Evolutionary conservation across 2,797 vertebrate species (phyloP), one percentile per base, ranked within the genome.

Genomic region (Neomorphus geoffroyi): DNA sequence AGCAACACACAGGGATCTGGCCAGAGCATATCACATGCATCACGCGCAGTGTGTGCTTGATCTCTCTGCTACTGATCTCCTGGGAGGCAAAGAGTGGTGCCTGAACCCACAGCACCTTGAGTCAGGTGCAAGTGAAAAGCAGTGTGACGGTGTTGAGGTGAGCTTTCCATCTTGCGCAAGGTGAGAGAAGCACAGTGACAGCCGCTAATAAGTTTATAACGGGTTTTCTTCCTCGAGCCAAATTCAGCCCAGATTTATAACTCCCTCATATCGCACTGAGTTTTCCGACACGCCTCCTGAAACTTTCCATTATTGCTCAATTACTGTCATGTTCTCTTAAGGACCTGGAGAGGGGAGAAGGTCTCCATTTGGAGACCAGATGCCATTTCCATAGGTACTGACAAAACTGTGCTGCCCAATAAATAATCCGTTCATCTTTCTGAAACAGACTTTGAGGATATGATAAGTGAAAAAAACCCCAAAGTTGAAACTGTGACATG

Each of bases 241-340:
- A 89, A 94, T 43, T 58, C 85, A 91, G 85, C 65, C 77, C 92
- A 90, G 94, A 93, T 93, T 96, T 95, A 93, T 27, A 93, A 90
- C 86, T 80, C 74, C 73, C 74, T 86, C 81, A 61, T 2, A 78
- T 10, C 45, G 9, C 86, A 92, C 84, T 92, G 90, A 95, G 95
- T 93, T 91, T 86, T 60, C 92, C 6, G 3, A 91, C 93, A 83
- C 96, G 89, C 91, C 86, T 95, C 93, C 89, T 83, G 91, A 96
- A 97, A 94, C 80, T 12, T 96, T 94, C 94, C 84, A 88, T 87
- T 96, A 94, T 60, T 94, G 91, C 91, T 89, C 95, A 95, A 94
- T 97, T 96, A 96, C 91, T 95, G 90, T 95, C 91, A 91, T 93
- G 94, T 94, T 96, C 95, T 90, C 72, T 82, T 82, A 84, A 93